Conservation (phyloP, 2,113 vertebrate species). For the Aldabrachelys gigantea region DNA sequence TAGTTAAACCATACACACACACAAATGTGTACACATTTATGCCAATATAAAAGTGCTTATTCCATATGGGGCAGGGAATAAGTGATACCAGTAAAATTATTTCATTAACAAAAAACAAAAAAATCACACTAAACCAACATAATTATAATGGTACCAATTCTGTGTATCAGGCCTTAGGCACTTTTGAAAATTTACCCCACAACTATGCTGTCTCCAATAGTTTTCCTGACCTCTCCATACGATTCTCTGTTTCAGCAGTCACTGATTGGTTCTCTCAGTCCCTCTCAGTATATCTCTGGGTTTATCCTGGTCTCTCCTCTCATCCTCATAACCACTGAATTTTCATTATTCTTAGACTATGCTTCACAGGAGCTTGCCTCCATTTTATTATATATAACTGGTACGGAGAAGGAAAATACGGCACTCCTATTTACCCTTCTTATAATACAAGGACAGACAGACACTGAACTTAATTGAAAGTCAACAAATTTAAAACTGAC, state of each 20-base stretch:
- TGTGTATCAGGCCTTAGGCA: background rate
- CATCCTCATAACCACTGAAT: background rate
- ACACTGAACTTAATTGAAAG: background rate
- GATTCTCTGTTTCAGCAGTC: background rate
- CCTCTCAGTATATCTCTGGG: background rate
- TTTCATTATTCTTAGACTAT: background rate
- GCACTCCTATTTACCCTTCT: background rate
- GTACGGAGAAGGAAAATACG: background rate
- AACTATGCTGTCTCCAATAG: rapidly evolving
- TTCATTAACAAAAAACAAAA: background rate
- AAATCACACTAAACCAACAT: background rate
- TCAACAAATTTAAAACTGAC: slow-evolving; percentile 13
- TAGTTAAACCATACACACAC: background rate
- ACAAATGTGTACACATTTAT: background rate
- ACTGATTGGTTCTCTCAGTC: rapidly evolving
- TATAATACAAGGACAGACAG: slow-evolving; percentile 10
- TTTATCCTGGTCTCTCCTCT: background rate
- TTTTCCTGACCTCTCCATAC: rapidly evolving
- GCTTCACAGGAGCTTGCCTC: background rate
- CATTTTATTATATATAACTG: background rate
- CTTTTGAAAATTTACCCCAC: background rate
- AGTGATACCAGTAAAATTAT: background rate
- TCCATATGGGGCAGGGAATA: background rate
- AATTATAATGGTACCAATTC: background rate
- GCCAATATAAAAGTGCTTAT: background rate